These are phyloP conservation scores for Blennius ocellaris DNA, from an alignment of 2,113 vertebrate genomes.

Conservation along the genomic window DNA sequence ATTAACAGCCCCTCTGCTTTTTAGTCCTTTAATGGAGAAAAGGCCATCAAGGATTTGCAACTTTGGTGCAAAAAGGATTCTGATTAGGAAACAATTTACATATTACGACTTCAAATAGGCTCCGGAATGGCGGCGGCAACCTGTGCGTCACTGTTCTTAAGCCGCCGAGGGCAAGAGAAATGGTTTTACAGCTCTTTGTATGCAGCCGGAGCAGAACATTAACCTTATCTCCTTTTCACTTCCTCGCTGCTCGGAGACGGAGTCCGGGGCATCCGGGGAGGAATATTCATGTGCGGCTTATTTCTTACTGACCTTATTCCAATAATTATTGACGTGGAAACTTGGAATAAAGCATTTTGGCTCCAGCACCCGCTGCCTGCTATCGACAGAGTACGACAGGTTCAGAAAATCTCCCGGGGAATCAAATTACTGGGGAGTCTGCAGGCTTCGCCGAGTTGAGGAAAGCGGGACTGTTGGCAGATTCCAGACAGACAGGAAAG, in stretches of 20 bases:
- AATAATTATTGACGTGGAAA: constrained; percentile 58
- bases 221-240: constrained; percentile 18
- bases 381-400: constrained; percentile 29
- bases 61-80: constrained; percentile 56
- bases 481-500: constrained; percentile 41
- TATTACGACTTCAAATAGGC: constrained; percentile 49
- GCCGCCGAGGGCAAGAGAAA: background rate
- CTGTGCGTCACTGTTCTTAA: constrained; percentile 36
- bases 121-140: background rate
- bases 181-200: constrained; percentile 2
- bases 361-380: constrained; percentile 2
- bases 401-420: constrained; percentile 49
- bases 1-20: constrained; percentile 55
- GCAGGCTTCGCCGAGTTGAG: constrained; percentile 32
- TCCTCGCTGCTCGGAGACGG: constrained; percentile 18
- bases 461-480: constrained; percentile 36
- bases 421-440: constrained; percentile 46
- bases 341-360: constrained; percentile 41
- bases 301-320: constrained; percentile 55
- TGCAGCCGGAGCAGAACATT: background rate
- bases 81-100: constrained; percentile 59
- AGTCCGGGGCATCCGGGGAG: constrained; percentile 1
- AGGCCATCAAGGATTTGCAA: constrained; percentile 41
- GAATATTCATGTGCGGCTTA: constrained; percentile 51
- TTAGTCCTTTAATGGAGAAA: constrained; percentile 58